Evolutionary conservation across 2,113 vertebrate genomes (phyloP), one percentile per base, ranked within the genome.

Genomic region (Tachysurus vachellii): DNA sequence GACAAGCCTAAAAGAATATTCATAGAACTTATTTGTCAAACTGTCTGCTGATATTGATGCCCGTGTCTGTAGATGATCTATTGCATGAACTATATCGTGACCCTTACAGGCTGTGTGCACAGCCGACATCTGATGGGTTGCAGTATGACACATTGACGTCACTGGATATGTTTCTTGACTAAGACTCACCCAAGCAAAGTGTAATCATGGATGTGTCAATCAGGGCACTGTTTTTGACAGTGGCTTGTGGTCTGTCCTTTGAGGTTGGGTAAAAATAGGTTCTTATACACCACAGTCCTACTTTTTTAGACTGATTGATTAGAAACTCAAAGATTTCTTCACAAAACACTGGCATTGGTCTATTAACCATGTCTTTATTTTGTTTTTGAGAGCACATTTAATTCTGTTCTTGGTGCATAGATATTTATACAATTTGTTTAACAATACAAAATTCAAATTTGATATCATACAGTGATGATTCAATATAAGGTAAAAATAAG

Each of bases 21-120:
- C 13, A 7, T 5, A 47, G 42, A 11, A 66, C 81, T 66, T 44
- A 47, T 62, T 26, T 82, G 57, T 64, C 42, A 64, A 47, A 82
- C 57, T 68, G 81, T 83, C 61, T 83, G 42, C 26, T 66, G 61
- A 66, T 66, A 28, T 83, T 83, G 81, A 83, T 47, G 44, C 50
- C 23, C 66, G 44, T 66, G 19, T 56, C 80, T 64, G 42, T 16
- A 64, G 59, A 64, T 23, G 80, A 61, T 82, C 5, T 62, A 82
- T 61, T 81, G 80, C 28, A 61, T 81, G 80, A 81, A 81, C 44
- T 81, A 42, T 81, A 23, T 81, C 8, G 6, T 84, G 83, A 84
- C 83, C 53, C 68, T n/a, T 10, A 28, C 26, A 56, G 66, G 10
- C 53, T 84, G 83, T 61, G 80, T 31, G n/a, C 28, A 21, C 26